phyloP scores from a whole-genome alignment of 2,113 vertebrate genomes.

The Semnornis frantzii region DNA sequence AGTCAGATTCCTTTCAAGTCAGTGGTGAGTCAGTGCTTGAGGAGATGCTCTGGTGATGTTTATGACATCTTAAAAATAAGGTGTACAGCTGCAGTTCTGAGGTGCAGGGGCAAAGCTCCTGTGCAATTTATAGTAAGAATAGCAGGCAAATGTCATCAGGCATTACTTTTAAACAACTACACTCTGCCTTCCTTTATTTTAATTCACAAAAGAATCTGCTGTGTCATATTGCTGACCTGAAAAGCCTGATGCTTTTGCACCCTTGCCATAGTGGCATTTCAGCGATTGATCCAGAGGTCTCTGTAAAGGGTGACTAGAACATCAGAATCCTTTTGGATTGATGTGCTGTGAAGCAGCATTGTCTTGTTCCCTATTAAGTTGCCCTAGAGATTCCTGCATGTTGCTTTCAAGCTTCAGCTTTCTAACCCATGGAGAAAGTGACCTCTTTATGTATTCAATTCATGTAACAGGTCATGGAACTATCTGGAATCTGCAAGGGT shows the following conservation, averaged over 20 bases:
- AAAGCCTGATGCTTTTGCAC: not conserved
- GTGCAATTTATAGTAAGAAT: not conserved
- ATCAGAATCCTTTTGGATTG: not conserved
- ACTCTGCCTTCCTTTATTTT: not conserved
- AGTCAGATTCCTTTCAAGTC: not conserved
- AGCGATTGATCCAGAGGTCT: not conserved
- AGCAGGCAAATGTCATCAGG: not conserved
- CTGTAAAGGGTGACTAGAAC: not conserved
- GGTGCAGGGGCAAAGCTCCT: not conserved
- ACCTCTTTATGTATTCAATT: not conserved
- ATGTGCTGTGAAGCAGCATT: not conserved
- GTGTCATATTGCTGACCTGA: not conserved
- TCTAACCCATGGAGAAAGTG: not conserved
- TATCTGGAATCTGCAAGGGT: not conserved
- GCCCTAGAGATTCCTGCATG: not conserved
- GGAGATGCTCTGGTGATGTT: not conserved
- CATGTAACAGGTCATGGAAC: not conserved
- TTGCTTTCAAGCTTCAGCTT: not conserved
- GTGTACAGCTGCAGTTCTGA: not conserved
- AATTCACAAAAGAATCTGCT: not conserved
- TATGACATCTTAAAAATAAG: not conserved
- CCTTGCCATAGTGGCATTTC: not conserved
- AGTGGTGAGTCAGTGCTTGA: not conserved
- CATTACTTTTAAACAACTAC: not conserved
- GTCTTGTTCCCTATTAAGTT: not conserved